Evolutionary conservation across 2,888 invertebrate genomes (phyloP).

Genomic region (Scrobipalpa costella): DNA sequence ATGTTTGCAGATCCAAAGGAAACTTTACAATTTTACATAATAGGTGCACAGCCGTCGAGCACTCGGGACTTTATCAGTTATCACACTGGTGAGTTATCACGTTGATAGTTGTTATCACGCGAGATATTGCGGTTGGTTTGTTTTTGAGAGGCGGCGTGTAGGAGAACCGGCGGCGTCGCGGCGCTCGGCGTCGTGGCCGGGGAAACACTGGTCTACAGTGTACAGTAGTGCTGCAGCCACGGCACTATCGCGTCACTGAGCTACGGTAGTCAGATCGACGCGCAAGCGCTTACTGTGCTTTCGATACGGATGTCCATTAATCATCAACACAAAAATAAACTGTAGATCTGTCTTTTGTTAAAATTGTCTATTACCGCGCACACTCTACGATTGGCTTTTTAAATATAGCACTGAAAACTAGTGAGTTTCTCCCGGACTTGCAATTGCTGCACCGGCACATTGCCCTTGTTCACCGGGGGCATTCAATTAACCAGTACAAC

Average conservation of each 20-base stretch:
- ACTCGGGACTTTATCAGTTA: conserved; percentile 72
- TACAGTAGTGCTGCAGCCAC: conserved; percentile 29
- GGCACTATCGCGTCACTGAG: conserved; percentile 36
- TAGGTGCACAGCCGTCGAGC: conserved; percentile 66
- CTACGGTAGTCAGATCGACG: background rate
- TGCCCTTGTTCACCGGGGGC: conserved; percentile 18
- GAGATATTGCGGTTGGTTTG: conserved; percentile 71
- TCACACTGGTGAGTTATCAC: conserved; percentile 72
- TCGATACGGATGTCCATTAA: background rate
- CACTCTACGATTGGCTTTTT: background rate
- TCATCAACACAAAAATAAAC: background rate
- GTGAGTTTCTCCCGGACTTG: background rate
- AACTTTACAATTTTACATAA: conserved; percentile 71
- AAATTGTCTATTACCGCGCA: background rate
- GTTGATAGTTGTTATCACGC: conserved; percentile 71
- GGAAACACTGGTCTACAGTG: conserved; percentile 52
- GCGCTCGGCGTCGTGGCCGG: conserved; percentile 61
- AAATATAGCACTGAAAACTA: background rate
- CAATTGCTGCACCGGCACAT: background rate
- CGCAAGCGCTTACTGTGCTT: background rate
- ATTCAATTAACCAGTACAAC: conserved; percentile 29
- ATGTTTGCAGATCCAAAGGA: conserved; percentile 52
- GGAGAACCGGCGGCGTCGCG: conserved; percentile 47
- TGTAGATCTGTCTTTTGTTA: background rate
- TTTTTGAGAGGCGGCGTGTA: conserved; percentile 54